Conservation (phyloP, 2,113 vertebrate species). For the Gymnobelideus leadbeateri region DNA sequence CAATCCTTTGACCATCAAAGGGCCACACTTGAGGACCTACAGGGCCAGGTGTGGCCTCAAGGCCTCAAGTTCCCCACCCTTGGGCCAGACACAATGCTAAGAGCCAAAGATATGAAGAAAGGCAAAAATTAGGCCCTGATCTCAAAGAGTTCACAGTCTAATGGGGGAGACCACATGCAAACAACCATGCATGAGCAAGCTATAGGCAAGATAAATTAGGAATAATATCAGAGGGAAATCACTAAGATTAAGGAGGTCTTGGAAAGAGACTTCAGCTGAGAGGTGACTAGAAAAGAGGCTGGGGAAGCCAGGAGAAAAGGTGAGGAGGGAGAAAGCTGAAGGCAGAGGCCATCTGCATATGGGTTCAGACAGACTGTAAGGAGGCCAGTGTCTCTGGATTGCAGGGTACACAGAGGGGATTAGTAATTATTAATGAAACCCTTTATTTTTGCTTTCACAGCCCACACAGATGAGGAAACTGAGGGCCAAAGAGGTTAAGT, state of each 20-base stretch:
- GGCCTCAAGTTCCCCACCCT: too few species aligned
- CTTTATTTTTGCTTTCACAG: background rate
- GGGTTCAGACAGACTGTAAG: background rate
- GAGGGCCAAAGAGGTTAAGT: background rate
- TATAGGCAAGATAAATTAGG: background rate
- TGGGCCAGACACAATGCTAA: background rate
- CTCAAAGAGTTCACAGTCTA: background rate
- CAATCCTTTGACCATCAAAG: too few species aligned
- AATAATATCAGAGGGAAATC: background rate
- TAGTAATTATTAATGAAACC: background rate
- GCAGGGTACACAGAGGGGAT: background rate
- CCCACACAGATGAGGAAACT: background rate
- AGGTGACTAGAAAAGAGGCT: background rate
- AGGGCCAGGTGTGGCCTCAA: too few species aligned
- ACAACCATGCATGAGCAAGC: background rate
- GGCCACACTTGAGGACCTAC: too few species aligned
- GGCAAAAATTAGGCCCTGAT: background rate
- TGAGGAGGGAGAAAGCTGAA: background rate
- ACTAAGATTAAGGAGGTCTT: background rate
- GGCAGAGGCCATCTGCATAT: background rate
- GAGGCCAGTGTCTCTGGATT: background rate
- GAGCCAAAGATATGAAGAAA: background rate
- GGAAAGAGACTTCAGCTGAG: background rate
- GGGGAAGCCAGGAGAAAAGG: background rate
- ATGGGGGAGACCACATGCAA: background rate